Evolutionary conservation across 2,797 vertebrate species (phyloP).

Genomic region (Podargus strigoides): DNA sequence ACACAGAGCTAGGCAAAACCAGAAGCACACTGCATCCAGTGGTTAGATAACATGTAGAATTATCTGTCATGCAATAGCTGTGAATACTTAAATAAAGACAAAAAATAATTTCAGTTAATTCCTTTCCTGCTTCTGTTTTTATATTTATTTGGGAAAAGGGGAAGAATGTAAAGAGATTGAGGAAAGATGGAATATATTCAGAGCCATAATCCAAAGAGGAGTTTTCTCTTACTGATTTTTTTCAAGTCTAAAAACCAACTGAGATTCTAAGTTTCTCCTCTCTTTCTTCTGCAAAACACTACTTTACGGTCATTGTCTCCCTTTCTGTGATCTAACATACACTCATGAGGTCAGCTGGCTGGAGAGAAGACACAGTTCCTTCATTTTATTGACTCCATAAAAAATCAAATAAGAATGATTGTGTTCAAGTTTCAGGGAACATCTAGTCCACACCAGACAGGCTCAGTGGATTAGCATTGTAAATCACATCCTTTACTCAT

Average conservation of each 20-base stretch:
- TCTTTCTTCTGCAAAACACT: not conserved
- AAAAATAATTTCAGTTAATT: not conserved
- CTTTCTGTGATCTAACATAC: not conserved
- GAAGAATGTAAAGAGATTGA: not conserved
- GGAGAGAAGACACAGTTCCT: conserved; percentile 25
- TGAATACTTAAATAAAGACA: not conserved
- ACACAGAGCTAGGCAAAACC: not conserved
- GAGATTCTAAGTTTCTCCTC: not conserved
- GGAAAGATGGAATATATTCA: not conserved
- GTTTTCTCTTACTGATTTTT: not conserved
- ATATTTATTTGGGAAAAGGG: not conserved
- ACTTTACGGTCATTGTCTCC: not conserved
- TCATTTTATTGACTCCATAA: conserved; percentile 48
- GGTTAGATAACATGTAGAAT: not conserved
- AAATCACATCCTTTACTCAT: not conserved
- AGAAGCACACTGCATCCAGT: not conserved
- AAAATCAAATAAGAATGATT: conserved; percentile 14
- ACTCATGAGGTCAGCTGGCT: not conserved
- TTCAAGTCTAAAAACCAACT: not conserved
- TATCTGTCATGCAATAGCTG: not conserved
- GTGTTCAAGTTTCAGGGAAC: conserved; percentile 24
- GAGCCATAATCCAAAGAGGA: not conserved
- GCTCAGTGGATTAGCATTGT: not conserved
- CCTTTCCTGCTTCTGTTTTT: not conserved
- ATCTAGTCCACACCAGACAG: conserved; percentile 12